These are phyloP conservation scores for Acrocephalus scirpaceus DNA, from an alignment of 2,797 vertebrate species.

Conservation along the genomic window DNA sequence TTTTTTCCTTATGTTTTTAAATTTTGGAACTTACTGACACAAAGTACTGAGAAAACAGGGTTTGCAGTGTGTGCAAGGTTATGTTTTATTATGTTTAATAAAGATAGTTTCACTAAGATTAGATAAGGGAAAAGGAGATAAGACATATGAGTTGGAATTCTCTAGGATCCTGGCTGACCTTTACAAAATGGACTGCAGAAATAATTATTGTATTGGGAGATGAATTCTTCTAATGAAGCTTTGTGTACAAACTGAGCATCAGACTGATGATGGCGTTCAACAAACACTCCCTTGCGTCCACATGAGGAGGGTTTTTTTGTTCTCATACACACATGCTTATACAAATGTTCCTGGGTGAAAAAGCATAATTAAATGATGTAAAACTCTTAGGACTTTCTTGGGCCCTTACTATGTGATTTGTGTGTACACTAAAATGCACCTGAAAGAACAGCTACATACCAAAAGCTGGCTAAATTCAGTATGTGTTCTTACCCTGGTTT, in stretches of 20 bases:
- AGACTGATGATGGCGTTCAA: neutral
- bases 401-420: neutral
- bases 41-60: neutral
- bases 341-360: neutral
- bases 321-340: neutral
- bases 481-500: neutral
- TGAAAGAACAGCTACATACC: neutral
- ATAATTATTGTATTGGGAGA: neutral
- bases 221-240: neutral
- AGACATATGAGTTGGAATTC: neutral
- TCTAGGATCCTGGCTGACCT: neutral
- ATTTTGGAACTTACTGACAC: neutral
- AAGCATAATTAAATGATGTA: neutral
- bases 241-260: neutral
- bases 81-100: neutral
- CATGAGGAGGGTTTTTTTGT: neutral
- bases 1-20: neutral
- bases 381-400: neutral
- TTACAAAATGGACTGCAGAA: neutral
- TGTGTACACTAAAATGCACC: neutral
- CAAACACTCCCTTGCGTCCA: neutral
- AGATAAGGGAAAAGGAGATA: conserved; percentile 10
- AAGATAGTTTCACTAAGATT: neutral
- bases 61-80: neutral
- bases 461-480: neutral